Conservation (phyloP, 2,888 invertebrate genomes). For the Mythimna impura region DNA sequence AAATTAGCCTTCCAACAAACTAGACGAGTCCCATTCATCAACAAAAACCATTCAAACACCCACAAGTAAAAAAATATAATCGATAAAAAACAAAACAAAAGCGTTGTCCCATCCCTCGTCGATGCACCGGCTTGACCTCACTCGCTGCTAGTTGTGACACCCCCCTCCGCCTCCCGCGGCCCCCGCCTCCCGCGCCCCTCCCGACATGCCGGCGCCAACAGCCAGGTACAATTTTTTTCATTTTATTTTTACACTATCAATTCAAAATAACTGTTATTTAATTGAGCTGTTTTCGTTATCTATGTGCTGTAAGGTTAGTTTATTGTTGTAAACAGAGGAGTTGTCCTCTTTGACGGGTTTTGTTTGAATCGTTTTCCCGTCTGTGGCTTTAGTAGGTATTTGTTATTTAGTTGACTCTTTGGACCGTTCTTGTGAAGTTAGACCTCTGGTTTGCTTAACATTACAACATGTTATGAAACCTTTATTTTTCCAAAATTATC, state of each 20-base stretch:
- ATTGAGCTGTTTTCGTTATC: slow-evolving; percentile 44
- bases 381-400: background rate
- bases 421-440: background rate
- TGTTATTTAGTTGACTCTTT: background rate
- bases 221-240: slow-evolving; percentile 70
- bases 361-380: background rate
- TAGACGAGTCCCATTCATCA: too few species aligned
- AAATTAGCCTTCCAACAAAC: too few species aligned
- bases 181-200: slow-evolving; percentile 62
- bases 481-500: background rate
- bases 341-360: slow-evolving; percentile 4
- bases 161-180: slow-evolving; percentile 61
- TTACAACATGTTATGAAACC: background rate
- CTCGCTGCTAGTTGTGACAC: slow-evolving; percentile 73
- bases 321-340: slow-evolving; percentile 28
- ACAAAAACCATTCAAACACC: background rate
- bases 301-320: background rate
- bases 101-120: slow-evolving; percentile 67
- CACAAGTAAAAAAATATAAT: slow-evolving; percentile 17
- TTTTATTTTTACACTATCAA: slow-evolving; percentile 60
- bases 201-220: slow-evolving; percentile 84
- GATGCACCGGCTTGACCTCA: slow-evolving; percentile 85
- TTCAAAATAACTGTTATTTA: slow-evolving; percentile 60
- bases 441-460: background rate
- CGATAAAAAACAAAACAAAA: slow-evolving; percentile 36